Evolutionary conservation across 2,113 vertebrate species (phyloP).

Genomic region (Etheostoma spectabile): DNA sequence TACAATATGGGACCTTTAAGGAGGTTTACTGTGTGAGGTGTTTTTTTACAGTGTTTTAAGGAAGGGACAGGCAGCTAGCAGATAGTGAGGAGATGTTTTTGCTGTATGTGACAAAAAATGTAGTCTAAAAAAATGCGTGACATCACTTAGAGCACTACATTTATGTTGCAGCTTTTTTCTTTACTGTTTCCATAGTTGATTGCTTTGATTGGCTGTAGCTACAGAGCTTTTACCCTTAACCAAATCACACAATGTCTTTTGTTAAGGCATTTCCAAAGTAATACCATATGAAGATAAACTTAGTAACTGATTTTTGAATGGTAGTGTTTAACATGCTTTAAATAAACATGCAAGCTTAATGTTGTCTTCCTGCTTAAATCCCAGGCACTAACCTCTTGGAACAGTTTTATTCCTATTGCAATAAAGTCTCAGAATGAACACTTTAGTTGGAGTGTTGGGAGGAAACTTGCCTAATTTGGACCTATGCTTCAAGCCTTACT

Average conservation of each 20-base stretch:
- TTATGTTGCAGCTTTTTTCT: not conserved
- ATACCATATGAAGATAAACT: too few species aligned
- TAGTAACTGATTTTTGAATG: not conserved
- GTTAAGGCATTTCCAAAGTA: not conserved
- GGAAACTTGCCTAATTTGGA: slow-evolving; percentile 50
- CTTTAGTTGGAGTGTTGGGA: slow-evolving; percentile 34
- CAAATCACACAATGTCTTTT: not conserved
- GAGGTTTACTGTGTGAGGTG: not conserved
- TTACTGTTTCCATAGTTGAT: not conserved
- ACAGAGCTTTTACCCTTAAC: not conserved
- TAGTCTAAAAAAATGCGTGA: too few species aligned
- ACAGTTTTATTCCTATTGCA: slow-evolving; percentile 26
- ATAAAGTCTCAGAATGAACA: slow-evolving; percentile 36
- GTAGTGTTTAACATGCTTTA: not conserved
- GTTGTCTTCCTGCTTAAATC: not conserved
- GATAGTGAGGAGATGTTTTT: too few species aligned
- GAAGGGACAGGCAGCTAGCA: too few species aligned
- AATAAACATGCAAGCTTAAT: not conserved
- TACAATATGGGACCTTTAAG: too few species aligned
- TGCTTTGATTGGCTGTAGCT: not conserved
- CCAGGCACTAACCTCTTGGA: slow-evolving; percentile 15
- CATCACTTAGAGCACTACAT: not conserved
- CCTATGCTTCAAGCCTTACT: slow-evolving; percentile 32
- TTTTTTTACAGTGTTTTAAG: too few species aligned
- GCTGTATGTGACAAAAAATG: too few species aligned